Conservation (phyloP, 2,797 vertebrate species). For the Pagetopsis macropterus region DNA sequence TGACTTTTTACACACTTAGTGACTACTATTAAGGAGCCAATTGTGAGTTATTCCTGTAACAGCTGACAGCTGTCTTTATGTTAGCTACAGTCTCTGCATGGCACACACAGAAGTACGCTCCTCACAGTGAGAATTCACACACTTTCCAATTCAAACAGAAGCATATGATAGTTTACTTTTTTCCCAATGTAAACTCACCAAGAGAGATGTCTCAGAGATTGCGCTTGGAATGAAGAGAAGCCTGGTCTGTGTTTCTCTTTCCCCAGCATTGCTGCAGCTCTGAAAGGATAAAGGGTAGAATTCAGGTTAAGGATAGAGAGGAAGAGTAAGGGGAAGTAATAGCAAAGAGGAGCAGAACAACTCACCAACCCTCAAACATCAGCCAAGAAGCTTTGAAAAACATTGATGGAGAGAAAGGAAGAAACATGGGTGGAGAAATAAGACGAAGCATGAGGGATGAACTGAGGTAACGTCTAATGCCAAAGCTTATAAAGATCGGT, state of each 20-base stretch:
- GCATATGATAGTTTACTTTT: constrained; percentile 3
- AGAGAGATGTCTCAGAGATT: background rate
- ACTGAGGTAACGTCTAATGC: constrained; percentile 55
- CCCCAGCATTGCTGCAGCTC: constrained; percentile 11
- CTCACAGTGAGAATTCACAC: background rate
- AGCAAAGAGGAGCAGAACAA: constrained; percentile 23
- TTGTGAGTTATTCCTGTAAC: background rate
- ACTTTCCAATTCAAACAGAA: constrained; percentile 8
- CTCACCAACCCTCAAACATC: constrained; percentile 2
- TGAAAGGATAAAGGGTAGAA: constrained; percentile 13
- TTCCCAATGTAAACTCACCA: background rate
- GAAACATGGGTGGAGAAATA: constrained; percentile 25
- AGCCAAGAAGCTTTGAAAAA: constrained; percentile 6
- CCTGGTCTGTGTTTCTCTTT: constrained; percentile 8
- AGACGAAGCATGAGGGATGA: constrained; percentile 45
- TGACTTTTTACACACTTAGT: background rate
- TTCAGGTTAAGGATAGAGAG: constrained; percentile 2
- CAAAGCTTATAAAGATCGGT: constrained; percentile 73
- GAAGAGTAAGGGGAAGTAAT: constrained; percentile 20
- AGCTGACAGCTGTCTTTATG: background rate
- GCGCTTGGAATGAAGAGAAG: background rate
- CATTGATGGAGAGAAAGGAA: background rate
- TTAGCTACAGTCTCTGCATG: background rate
- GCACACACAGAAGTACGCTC: background rate
- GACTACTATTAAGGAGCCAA: background rate